Evolutionary conservation across 2,113 vertebrate species (phyloP).

Genomic region (Rousettus leschenaultii): DNA sequence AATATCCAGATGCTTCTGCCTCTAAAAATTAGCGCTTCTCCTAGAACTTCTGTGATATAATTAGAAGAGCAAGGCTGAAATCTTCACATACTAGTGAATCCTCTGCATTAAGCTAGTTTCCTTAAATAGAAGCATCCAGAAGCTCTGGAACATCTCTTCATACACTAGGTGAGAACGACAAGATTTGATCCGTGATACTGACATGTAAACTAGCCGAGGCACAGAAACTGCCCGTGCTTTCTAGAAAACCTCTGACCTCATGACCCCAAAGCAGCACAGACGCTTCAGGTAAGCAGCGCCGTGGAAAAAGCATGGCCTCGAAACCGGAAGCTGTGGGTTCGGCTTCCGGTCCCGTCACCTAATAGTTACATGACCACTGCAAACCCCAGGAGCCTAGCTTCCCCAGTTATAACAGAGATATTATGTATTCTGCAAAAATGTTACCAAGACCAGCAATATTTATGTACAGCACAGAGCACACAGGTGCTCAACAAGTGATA

Average conservation of each 20-base stretch:
- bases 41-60: not conserved
- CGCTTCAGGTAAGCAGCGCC: not conserved
- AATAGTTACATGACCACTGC: not conserved
- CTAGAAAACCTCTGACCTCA: not conserved
- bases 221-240: not conserved
- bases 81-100: not conserved
- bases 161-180: not conserved
- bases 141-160: not conserved
- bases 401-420: not conserved
- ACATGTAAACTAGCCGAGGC: not conserved
- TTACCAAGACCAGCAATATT: not conserved
- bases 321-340: not conserved
- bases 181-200: not conserved
- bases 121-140: not conserved
- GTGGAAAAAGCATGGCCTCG: not conserved
- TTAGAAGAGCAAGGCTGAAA: not conserved
- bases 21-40: not conserved
- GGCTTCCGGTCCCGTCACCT: not conserved
- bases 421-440: not conserved
- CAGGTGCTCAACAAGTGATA: not conserved
- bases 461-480: not conserved
- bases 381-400: not conserved
- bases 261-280: not conserved
- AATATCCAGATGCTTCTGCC: not conserved
- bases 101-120: not conserved